These are phyloP conservation scores for Venustaconcha ellipsiformis DNA, from an alignment of 1,140 invertebrate species.

Conservation along the genomic window DNA sequence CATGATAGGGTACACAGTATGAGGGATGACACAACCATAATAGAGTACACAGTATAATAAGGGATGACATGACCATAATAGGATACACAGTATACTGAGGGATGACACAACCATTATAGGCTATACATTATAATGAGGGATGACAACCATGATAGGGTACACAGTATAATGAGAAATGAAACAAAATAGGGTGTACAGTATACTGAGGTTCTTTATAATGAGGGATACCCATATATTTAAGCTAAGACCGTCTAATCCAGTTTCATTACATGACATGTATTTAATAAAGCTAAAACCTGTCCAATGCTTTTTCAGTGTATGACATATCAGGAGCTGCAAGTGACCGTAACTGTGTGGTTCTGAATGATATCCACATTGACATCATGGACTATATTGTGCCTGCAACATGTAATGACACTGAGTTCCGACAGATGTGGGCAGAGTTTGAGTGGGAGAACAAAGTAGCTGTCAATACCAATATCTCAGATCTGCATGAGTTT, in stretches of 20 bases:
- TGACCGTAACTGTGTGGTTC: constrained; percentile 95
- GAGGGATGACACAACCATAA: no score
- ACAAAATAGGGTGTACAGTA: no score
- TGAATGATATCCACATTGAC: constrained; percentile 99
- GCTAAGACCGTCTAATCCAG: no score
- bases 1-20: no score
- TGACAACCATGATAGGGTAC: no score
- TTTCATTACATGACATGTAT: neutral
- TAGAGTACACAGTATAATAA: no score
- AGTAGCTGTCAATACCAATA: constrained; percentile 94
- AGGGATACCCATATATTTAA: constrained; percentile 70
- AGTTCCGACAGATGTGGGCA: constrained; percentile 99
- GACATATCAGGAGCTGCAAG: constrained; percentile 93
- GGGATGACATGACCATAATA: no score
- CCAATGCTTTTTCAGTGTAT: constrained; percentile 78
- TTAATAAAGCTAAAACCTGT: neutral
- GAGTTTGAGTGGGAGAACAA: constrained; percentile 99
- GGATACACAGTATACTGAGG: no score
- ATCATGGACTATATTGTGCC: constrained; percentile 99
- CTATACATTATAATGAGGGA: no score
- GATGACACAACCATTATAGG: no score
- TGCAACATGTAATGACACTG: constrained; percentile 92
- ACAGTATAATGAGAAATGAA: no score
- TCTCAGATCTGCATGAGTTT: constrained; percentile 94
- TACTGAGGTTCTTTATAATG: no score